phyloP scores from a whole-genome alignment of 2,888 invertebrate genomes.

The Limnephilus rhombicus region DNA sequence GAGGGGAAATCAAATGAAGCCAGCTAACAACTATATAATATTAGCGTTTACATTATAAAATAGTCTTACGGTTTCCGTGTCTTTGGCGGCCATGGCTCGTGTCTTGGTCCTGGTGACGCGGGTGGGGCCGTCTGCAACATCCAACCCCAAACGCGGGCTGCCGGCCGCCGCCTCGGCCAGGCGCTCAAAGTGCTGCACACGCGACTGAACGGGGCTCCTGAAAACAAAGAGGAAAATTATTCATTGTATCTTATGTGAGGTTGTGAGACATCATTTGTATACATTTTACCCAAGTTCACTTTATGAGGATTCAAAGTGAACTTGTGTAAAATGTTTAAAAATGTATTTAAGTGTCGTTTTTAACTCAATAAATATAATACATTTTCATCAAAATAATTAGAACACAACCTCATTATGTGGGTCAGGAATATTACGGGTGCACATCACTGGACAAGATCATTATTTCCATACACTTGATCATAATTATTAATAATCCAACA shows the following conservation, averaged over 20 bases:
- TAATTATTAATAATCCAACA: too few relatives aligned
- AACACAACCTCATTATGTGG: too few relatives aligned
- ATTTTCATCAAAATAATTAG: too few relatives aligned
- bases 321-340: too few relatives aligned
- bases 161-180: conserved; percentile 69
- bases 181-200: conserved; percentile 80
- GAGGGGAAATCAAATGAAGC: not conserved
- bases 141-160: not conserved
- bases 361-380: too few relatives aligned
- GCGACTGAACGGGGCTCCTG: conserved; percentile 75
- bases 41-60: not conserved
- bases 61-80: conserved; percentile 68
- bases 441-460: too few relatives aligned
- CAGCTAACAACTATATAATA: not conserved
- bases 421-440: too few relatives aligned
- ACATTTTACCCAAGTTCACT: too few relatives aligned
- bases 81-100: conserved; percentile 76
- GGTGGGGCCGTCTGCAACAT: conserved; percentile 68
- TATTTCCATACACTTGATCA: too few relatives aligned
- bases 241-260: not conserved
- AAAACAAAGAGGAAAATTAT: conserved; percentile 11
- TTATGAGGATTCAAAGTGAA: too few relatives aligned
- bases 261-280: too few relatives aligned
- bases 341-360: too few relatives aligned
- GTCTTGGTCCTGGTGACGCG: conserved; percentile 79